A percentile compares a stretch with the other conserved stretches of the same genome.
These are phyloP conservation scores for Crotalus horridus DNA, from an alignment of 2,113 vertebrate species.

Conservation along the genomic window DNA sequence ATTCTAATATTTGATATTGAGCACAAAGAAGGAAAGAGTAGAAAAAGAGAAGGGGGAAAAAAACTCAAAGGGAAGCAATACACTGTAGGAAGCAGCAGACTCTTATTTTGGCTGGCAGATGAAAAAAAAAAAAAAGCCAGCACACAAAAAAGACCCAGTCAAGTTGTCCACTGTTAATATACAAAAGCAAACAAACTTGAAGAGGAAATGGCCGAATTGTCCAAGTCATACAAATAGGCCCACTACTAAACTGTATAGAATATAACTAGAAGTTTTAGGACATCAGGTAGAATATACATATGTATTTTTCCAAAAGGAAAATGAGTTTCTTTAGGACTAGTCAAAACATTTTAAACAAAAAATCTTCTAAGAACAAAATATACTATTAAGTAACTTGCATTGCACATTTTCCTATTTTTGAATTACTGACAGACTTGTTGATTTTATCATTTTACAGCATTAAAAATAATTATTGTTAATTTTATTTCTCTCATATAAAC, in stretches of 20 bases:
- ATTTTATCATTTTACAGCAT: not conserved
- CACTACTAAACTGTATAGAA: not conserved
- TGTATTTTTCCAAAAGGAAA: not conserved
- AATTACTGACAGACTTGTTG: not conserved
- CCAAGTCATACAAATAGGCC: not conserved
- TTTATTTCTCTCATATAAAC: not conserved
- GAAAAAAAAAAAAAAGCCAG: too few relatives aligned
- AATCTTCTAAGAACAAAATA: not conserved
- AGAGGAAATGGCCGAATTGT: not conserved
- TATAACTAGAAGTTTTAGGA: not conserved
- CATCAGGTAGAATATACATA: not conserved
- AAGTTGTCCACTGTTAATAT: not conserved
- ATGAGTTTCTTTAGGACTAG: not conserved
- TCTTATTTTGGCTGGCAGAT: too few relatives aligned
- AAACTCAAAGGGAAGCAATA: too few relatives aligned
- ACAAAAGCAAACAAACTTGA: not conserved
- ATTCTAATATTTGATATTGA: too few relatives aligned
- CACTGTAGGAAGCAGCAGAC: too few relatives aligned
- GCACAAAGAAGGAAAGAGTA: too few relatives aligned
- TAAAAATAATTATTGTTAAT: not conserved
- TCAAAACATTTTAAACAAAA: not conserved
- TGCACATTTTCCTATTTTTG: not conserved
- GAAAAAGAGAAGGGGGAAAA: too few relatives aligned
- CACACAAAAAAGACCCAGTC: too few relatives aligned
- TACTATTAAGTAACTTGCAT: not conserved